Percentiles rank a stretch among this genome's conserved stretches.
These are phyloP conservation scores for Muscidifurax raptorellus DNA, from an alignment of 1,140 invertebrate species.

Conservation along the genomic window DNA sequence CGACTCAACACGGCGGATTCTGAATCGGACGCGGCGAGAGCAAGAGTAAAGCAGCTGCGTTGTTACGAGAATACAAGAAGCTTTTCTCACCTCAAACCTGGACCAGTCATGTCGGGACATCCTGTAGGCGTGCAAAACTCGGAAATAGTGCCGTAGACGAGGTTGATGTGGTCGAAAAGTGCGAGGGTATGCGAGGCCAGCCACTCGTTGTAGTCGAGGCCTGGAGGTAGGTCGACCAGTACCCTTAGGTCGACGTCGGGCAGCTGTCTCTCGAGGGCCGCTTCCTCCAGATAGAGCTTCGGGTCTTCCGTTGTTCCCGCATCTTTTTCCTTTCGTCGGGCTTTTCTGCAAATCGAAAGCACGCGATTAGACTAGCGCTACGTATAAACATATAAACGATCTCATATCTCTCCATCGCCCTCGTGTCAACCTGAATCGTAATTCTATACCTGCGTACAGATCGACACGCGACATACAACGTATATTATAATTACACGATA, in stretches of 20 bases:
- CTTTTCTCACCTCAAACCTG: slow-evolving; percentile 86
- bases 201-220: slow-evolving; percentile 98
- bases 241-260: slow-evolving; percentile 94
- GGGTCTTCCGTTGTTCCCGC: slow-evolving; percentile 87
- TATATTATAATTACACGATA: too few relatives aligned
- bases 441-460: too few relatives aligned
- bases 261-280: slow-evolving; percentile 93
- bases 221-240: slow-evolving; percentile 93
- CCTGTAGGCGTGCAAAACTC: slow-evolving; percentile 97
- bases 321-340: slow-evolving; percentile 96
- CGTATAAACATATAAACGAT: too few relatives aligned
- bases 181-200: slow-evolving; percentile 97
- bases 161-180: slow-evolving; percentile 98
- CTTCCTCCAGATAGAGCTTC: slow-evolving; percentile 96
- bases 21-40: too few relatives aligned
- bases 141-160: slow-evolving; percentile 97
- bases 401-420: background rate
- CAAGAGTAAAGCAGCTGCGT: background rate
- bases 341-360: slow-evolving; percentile 86
- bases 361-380: background rate
- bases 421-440: too few relatives aligned
- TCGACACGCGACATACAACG: too few relatives aligned
- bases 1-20: background rate
- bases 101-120: slow-evolving; percentile 96
- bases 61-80: slow-evolving; percentile 31